phyloP scores from a whole-genome alignment of 1,140 invertebrate genomes.

The Aphelenchoides fujianensis region DNA sequence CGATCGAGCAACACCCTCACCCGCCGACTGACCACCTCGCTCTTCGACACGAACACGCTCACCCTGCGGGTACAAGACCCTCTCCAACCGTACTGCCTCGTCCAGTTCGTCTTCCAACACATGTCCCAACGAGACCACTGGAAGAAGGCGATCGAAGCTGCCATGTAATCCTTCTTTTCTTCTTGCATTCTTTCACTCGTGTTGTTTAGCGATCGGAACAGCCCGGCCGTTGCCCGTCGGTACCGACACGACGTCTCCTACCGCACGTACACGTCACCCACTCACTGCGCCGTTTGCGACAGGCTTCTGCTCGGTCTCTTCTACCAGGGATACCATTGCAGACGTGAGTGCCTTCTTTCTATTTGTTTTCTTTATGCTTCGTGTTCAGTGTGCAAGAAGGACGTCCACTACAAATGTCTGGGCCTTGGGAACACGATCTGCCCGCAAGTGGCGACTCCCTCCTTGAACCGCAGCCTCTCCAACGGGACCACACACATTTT shows the following conservation, averaged over 20 bases:
- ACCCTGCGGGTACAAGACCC: conserved; percentile 18
- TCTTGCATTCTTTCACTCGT: neutral
- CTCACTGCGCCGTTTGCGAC: conserved; percentile 76
- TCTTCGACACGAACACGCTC: conserved; percentile 41
- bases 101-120: conserved; percentile 38
- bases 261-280: conserved; percentile 52
- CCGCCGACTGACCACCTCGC: conserved; percentile 35
- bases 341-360: too few relatives aligned
- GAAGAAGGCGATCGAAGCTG: conserved; percentile 29
- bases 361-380: too few relatives aligned
- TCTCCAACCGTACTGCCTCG: conserved; percentile 6
- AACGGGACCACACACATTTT: conserved; percentile 5
- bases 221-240: conserved; percentile 24
- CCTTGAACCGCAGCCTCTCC: neutral
- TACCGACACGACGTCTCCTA: conserved; percentile 36
- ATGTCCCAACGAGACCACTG: conserved; percentile 39
- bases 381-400: conserved; percentile 38
- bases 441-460: neutral
- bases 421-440: conserved; percentile 8
- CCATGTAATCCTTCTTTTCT: conserved; percentile 48
- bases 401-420: conserved; percentile 39
- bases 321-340: conserved; percentile 67
- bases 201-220: conserved; percentile 28
- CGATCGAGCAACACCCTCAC: conserved; percentile 28
- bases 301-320: conserved; percentile 86